Evolutionary conservation across 2,888 invertebrate genomes (phyloP), one percentile per base, ranked within the genome.

Genomic region (Herminia tarsipennalis): DNA sequence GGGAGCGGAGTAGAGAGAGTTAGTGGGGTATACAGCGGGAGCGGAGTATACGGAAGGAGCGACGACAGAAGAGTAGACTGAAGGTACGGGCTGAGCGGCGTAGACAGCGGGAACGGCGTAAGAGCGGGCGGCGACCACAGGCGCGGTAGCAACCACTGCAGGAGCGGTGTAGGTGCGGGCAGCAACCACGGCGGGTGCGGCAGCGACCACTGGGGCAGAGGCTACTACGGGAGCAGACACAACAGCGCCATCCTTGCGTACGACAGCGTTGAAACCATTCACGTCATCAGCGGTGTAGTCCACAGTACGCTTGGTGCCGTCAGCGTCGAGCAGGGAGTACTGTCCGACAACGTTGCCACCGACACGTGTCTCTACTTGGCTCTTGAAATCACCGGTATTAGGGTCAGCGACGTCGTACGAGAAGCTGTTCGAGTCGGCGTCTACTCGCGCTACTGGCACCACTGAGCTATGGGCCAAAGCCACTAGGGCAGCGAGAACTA

Each of bases 201-300:
- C 67, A 3, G 85, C 79, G n/a, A 73, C 80, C 1, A 74, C 79
- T 1, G 70, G 74, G 0, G 74, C 13, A 2, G 76, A 76, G 14
- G 79, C 76, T 5, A 76, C 81, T 17, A 81, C 80, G 3, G 84
- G 81, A 1, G 81, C 69, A 13, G 87, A 70, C 2, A 80, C 74
- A 27, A 83, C 76, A 21, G 77, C 84, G 16, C 93, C 87, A 56
- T 92, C 92, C 52, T 92, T 92, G 63, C 89, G 88, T 20, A 93
- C 93, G 16, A 93, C 86, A 27, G 93, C 93, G 82, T 93, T 93
- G 81, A 93, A 93, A 10, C 93, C 93, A 60, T 92, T 92, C 46
- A 92, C 73, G 42, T 92, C 90, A 68, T 93, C 93, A 44, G 93
- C 92, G 35, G 90, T 81, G 81, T 93, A 93, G 77, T 93, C 93